phyloP scores from a whole-genome alignment of 2,888 invertebrate genomes.

The Noctua janthe region DNA sequence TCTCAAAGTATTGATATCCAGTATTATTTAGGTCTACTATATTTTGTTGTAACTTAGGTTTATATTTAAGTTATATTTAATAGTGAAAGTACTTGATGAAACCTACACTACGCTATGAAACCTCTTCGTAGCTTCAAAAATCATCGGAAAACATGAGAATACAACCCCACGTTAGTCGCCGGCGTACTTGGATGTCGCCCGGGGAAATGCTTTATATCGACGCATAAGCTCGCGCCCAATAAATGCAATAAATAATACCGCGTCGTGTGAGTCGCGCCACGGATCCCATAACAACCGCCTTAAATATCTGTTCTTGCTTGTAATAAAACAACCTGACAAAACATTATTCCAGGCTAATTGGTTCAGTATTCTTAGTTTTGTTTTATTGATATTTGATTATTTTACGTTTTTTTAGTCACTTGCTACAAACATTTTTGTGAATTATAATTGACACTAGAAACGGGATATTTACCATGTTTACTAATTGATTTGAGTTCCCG shows the following conservation, averaged over 20 bases:
- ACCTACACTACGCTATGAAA: neutral
- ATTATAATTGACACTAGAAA: no score
- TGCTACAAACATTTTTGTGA: neutral
- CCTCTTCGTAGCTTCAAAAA: constrained; percentile 4
- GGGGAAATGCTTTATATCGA: constrained; percentile 86
- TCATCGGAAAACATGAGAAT: constrained; percentile 57
- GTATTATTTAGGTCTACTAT: no score
- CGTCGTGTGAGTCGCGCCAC: constrained; percentile 86
- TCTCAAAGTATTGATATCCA: neutral
- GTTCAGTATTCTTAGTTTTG: constrained; percentile 69
- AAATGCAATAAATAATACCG: constrained; percentile 86
- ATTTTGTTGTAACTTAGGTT: neutral
- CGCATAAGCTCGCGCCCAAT: constrained; percentile 82
- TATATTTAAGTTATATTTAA: neutral
- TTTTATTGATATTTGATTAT: constrained; percentile 45
- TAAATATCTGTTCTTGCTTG: constrained; percentile 79
- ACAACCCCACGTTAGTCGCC: constrained; percentile 66
- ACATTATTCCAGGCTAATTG: constrained; percentile 62
- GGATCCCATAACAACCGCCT: constrained; percentile 81
- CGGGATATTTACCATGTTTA: no score
- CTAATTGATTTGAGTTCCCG: no score
- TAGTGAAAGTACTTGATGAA: neutral
- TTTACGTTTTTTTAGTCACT: neutral
- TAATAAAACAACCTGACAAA: constrained; percentile 76
- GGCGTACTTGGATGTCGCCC: constrained; percentile 86